These are phyloP conservation scores for Turritopsis rubra DNA, from an alignment of 30 jellyfish, hydroid and myxozoan species.

Conservation along the genomic window DNA sequence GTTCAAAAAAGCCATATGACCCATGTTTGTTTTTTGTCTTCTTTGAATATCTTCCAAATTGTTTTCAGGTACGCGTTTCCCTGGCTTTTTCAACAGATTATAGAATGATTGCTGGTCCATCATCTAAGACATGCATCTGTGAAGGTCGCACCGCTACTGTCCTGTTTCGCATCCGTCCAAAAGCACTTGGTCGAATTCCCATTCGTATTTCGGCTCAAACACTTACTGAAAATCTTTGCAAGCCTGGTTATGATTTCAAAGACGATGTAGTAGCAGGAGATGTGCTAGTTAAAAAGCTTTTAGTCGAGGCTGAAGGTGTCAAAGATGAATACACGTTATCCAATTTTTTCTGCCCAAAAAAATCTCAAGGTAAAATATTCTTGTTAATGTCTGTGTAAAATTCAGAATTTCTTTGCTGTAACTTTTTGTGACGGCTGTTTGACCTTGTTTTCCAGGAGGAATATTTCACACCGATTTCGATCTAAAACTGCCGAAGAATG, in stretches of 20 bases:
- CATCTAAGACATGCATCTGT: constrained; percentile 51
- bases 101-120: constrained; percentile 34
- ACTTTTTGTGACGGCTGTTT: not conserved
- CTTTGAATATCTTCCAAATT: not conserved
- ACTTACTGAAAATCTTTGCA: constrained; percentile 54
- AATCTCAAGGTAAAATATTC: constrained; percentile 1
- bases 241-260: constrained; percentile 26
- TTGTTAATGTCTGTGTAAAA: not conserved
- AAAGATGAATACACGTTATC: constrained; percentile 64
- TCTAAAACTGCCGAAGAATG: constrained; percentile 37
- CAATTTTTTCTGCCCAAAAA: constrained; percentile 63
- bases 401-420: not conserved
- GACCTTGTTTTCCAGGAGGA: constrained; percentile 11
- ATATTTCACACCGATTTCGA: constrained; percentile 25
- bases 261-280: constrained; percentile 43
- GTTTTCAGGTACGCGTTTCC: constrained; percentile 50
- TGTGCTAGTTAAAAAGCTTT: constrained; percentile 45
- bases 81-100: constrained; percentile 46
- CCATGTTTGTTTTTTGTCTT: not conserved
- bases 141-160: constrained; percentile 75
- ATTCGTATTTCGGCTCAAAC: constrained; percentile 66
- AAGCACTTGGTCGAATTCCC: constrained; percentile 59
- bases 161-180: constrained; percentile 54
- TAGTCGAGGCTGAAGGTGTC: constrained; percentile 95
- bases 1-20: not conserved